phyloP scores from a whole-genome alignment of 2,113 vertebrate species.

The Ammodramus savannarum region DNA sequence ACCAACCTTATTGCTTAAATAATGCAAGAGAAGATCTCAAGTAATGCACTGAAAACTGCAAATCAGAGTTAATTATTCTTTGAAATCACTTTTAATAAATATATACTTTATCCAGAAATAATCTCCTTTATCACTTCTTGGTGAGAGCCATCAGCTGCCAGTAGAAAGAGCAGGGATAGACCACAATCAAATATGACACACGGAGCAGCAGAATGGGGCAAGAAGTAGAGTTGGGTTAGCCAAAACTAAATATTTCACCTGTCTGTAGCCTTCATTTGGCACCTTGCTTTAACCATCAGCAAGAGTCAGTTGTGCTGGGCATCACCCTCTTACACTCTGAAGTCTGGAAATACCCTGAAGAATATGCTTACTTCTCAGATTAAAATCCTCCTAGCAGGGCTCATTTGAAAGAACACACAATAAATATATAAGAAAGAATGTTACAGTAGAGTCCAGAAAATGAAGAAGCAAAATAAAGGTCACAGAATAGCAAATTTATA shows the following conservation, averaged over 20 bases:
- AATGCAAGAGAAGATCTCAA: neutral
- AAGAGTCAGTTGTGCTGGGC: fast-evolving
- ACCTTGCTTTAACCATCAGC: neutral
- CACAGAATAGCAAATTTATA: neutral
- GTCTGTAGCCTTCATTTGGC: neutral
- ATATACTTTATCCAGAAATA: neutral
- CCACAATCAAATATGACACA: no score
- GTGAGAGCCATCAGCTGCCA: neutral
- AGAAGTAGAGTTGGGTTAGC: neutral
- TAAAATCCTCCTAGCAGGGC: neutral
- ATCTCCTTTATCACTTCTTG: neutral
- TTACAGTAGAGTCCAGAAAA: neutral
- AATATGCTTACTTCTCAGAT: neutral
- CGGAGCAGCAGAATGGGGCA: neutral
- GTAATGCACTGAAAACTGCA: neutral
- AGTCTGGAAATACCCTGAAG: neutral
- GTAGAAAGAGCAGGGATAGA: neutral
- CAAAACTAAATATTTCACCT: neutral
- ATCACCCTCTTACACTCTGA: neutral
- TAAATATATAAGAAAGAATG: no score
- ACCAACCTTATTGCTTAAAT: neutral
- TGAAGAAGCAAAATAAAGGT: neutral
- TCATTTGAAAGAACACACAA: neutral
- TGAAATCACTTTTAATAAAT: neutral
- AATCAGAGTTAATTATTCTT: neutral